Conservation (phyloP, 2,113 vertebrate species). For the Barbus barbus region DNA sequence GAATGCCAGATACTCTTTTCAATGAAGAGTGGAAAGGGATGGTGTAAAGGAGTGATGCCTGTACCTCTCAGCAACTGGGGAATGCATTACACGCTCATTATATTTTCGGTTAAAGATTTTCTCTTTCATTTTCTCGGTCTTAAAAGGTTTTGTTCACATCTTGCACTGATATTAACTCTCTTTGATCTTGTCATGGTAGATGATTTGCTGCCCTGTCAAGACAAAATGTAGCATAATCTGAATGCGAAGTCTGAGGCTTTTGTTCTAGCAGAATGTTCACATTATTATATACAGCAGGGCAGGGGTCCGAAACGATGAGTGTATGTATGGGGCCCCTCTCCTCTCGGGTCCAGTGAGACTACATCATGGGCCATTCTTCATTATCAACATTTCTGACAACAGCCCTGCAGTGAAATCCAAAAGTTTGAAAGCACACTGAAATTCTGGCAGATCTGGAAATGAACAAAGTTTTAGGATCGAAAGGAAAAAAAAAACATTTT, state of each 20-base stretch:
- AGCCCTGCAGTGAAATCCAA: not conserved
- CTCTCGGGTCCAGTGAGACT: not conserved
- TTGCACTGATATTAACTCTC: slow-evolving; percentile 16
- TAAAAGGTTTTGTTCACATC: slow-evolving; percentile 22
- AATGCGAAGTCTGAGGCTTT: not conserved
- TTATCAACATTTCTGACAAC: not conserved
- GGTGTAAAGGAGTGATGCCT: not conserved
- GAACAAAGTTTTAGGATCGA: no score
- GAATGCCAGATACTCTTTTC: not conserved
- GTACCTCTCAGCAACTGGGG: not conserved
- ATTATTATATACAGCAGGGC: not conserved
- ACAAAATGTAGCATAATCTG: not conserved
- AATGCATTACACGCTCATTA: not conserved
- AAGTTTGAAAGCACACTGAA: not conserved
- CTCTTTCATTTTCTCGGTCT: slow-evolving; percentile 4
- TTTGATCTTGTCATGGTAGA: slow-evolving; percentile 14
- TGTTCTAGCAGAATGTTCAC: not conserved
- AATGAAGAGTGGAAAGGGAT: not conserved
- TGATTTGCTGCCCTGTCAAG: not conserved
- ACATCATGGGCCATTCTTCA: not conserved
- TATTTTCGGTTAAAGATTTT: not conserved
- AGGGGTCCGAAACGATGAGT: not conserved
- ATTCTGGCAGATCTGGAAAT: not conserved
- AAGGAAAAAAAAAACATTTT: no score
- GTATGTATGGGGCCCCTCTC: not conserved